Evolutionary conservation across 2,888 invertebrate genomes (phyloP), one percentile per base, ranked within the genome.

Genomic region (Dorcus hopei): DNA sequence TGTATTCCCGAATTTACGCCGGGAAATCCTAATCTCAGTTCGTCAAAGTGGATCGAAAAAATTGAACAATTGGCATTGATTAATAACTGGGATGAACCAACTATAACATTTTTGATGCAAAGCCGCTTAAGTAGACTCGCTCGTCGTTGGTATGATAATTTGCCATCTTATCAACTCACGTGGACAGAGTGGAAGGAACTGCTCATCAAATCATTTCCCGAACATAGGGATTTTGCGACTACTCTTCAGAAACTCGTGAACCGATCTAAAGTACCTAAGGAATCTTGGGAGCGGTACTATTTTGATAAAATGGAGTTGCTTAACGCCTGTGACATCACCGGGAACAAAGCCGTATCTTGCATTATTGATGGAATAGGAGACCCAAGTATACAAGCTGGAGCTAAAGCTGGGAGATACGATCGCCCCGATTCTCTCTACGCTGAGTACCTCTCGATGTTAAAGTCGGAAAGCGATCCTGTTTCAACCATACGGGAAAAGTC

Each of bases 261-360:
- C 16, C 40, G 67, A 19, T 23, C n/a, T 9, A 65, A 66, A 39
- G 8, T 16, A 11, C 54, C 56, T 5, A 41, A 2, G 6, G 66
- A 65, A 43, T 61, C 61, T 23, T 60, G 57, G 61, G 47, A 57
- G 3, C 9, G 41, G 4, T 68, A 68, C 49, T 68, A 68, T 54
- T 68, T 65, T 54, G 43, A 40, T 1, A 67, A 68, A 40, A 65
- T 68, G 60, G 63, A 61, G 47, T n/a, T 66, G 3, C n/a, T 60
- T 8, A 39, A 45, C 42, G 38, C 47, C 5, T 64, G 58, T 45
- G 49, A 62, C 26, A 58, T 59, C 19, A 16, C 33, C 5, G 62
- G 54, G 2, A 57, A 40, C 38, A 49, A 62, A 14, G 65, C 63
- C 9, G 61, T 65, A 9, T 63, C 58, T 2, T 62, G 61, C n/a